Base-by-base conservation (phyloP, 2,113 vertebrate genomes). In the Platysteira castanea region DNA sequence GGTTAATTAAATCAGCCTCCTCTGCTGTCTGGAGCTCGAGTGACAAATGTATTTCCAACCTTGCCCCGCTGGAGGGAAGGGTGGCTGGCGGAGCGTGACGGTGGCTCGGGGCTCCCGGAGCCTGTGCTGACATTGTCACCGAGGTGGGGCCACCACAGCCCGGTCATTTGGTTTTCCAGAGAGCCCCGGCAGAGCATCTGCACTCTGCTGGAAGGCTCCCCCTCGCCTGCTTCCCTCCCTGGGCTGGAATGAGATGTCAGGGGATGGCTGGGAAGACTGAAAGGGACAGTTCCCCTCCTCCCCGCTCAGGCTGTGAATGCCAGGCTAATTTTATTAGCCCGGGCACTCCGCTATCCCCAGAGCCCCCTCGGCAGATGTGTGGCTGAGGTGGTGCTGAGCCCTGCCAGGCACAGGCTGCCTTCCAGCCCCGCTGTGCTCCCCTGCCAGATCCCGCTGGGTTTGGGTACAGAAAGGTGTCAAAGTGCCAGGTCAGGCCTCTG, bases 241-340 rank as follows among this genome's bases (percentile, higher is more conserved):
- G 16, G 61, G 46, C 69, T 79, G 77, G 56, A 96, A 60, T 70
- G 73, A 95, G 94, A 91, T 12, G 63, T 95, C 96, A 95, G 60
- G 77, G 61, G n/a, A 39, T 28, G 60, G 33, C 11, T 37, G 75
- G 84, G 64, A 91, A 87, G 86, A 83, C 42, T 39, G 65, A 60
- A 92, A 73, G 64, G 89, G 95, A 91, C 94, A 88, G 70, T 49
- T 76, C 79, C 17, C 91, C 65, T 90, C 93, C 90, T 87, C 84
- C 86, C 50, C 6, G 4, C 37, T 94, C 82, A 74, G 90, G 52
- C 83, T 78, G 76, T 18, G 77, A 94, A 83, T 46, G 57, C 1
- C 12, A 94, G 78, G 82, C 50, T 96, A 92, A 97, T 97, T 97
- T 75, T 87, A 96, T 96, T 95, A 97, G 54, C 86, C 91, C 95